phyloP scores from a whole-genome alignment of 2,888 invertebrate genomes.

The Scelioninae gen. 1 region DNA sequence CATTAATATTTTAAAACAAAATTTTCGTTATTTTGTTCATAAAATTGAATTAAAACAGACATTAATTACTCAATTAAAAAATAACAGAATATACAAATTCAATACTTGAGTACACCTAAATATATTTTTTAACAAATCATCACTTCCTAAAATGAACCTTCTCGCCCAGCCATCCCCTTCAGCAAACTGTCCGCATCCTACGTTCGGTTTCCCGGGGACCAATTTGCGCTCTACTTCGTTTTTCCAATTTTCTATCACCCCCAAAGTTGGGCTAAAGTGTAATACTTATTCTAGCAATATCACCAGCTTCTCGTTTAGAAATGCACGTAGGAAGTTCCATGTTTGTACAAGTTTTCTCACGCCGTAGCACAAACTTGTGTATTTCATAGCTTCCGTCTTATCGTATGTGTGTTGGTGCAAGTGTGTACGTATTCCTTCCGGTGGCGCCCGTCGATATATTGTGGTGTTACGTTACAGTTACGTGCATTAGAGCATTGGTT shows the following conservation, averaged over 20 bases:
- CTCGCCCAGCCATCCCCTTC: slow-evolving; percentile 3
- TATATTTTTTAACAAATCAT: slow-evolving; percentile 24
- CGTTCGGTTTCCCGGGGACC: slow-evolving; percentile 13
- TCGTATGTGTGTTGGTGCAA: slow-evolving; percentile 2
- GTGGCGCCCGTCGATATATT: slow-evolving; percentile 25
- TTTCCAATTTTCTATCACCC: slow-evolving; percentile 20
- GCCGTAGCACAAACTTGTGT: slow-evolving; percentile 29
- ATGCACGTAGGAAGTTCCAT: slow-evolving; percentile 45
- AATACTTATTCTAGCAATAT: slow-evolving; percentile 45
- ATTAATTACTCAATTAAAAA: too few relatives aligned
- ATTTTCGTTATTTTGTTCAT: too few relatives aligned
- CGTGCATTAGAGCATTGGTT: slow-evolving; percentile 26
- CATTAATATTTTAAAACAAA: too few relatives aligned
- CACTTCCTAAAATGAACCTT: background rate
- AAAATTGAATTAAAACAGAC: too few relatives aligned
- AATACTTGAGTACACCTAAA: background rate
- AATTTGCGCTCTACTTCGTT: slow-evolving; percentile 13
- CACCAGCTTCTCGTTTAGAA: slow-evolving; percentile 26
- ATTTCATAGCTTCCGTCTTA: slow-evolving; percentile 31
- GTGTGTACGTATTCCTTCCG: slow-evolving; percentile 25
- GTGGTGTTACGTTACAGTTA: slow-evolving; percentile 28
- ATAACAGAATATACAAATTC: too few relatives aligned
- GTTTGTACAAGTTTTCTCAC: slow-evolving; percentile 61
- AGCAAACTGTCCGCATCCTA: background rate
- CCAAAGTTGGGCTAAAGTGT: slow-evolving; percentile 29